phyloP scores from a whole-genome alignment of 1,140 invertebrate genomes.

The Callitettix versicolor region DNA sequence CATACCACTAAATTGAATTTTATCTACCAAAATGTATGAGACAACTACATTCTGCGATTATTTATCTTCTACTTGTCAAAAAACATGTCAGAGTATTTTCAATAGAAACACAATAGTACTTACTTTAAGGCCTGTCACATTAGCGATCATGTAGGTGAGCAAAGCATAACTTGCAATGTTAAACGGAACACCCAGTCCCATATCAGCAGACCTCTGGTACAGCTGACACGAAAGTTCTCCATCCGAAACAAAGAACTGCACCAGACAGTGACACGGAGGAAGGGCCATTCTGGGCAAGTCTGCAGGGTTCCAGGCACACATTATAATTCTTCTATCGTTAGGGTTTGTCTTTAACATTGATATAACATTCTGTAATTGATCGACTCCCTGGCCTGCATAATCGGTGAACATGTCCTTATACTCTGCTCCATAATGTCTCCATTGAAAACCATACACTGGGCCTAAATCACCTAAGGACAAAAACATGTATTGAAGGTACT shows the following conservation, averaged over 20 bases:
- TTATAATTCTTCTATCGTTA: conserved; percentile 78
- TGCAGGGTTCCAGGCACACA: conserved; percentile 91
- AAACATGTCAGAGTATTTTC: too few species aligned
- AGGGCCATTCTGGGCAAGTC: conserved; percentile 89
- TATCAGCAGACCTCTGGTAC: conserved; percentile 95
- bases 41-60: too few species aligned
- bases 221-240: conserved; percentile 79
- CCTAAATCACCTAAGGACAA: conserved; percentile 92
- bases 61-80: too few species aligned
- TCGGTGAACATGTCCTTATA: conserved; percentile 78
- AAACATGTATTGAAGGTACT: conserved; percentile 1
- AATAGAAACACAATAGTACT: conserved; percentile 10
- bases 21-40: too few species aligned
- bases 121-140: conserved; percentile 77
- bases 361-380: conserved; percentile 85
- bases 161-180: conserved; percentile 97
- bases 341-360: conserved; percentile 76
- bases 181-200: conserved; percentile 96
- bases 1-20: too few species aligned
- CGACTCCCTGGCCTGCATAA: conserved; percentile 78
- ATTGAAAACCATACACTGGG: conserved; percentile 98
- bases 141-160: conserved; percentile 92
- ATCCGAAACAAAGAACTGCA: conserved; percentile 88
- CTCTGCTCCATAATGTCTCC: conserved; percentile 94
- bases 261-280: conserved; percentile 92